Percentiles rank a stretch among this genome's conserved stretches.
These are phyloP conservation scores for Nematolebias whitei DNA, from an alignment of 2,113 vertebrate species.

Conservation along the genomic window DNA sequence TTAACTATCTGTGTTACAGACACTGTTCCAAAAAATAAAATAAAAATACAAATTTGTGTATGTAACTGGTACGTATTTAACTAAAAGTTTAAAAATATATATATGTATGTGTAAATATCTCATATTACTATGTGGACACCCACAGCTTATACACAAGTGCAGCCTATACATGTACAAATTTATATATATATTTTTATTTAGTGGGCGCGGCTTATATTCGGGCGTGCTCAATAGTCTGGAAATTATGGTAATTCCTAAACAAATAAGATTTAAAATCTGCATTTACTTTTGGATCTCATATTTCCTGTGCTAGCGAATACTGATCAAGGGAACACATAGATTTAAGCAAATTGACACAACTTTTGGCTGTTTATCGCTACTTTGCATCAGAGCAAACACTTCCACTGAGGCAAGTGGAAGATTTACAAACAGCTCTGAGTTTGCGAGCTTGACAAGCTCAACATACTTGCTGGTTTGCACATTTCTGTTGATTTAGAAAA, in stretches of 20 bases:
- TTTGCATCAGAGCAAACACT: slow-evolving; percentile 16
- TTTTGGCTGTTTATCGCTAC: slow-evolving; percentile 36
- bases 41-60: not conserved
- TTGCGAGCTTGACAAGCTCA: not conserved
- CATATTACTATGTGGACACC: too few relatives aligned
- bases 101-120: too few relatives aligned
- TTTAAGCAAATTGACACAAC: slow-evolving; percentile 17
- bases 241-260: not conserved
- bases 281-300: slow-evolving; percentile 11
- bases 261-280: not conserved
- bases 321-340: not conserved
- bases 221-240: too few relatives aligned
- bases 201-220: too few relatives aligned
- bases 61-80: too few relatives aligned
- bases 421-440: slow-evolving; percentile 15
- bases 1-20: too few relatives aligned
- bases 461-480: slow-evolving; percentile 18
- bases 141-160: too few relatives aligned
- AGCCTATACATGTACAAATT: too few relatives aligned
- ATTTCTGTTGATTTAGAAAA: slow-evolving; percentile 38
- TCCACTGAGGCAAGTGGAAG: not conserved
- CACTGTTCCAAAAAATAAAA: too few relatives aligned
- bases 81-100: too few relatives aligned
- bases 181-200: too few relatives aligned
- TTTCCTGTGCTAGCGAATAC: slow-evolving; percentile 2